Percentiles rank a stretch among this genome's conserved stretches.
These are phyloP conservation scores for Pyrochroa serraticornis DNA, from an alignment of 2,888 invertebrate genomes.

Conservation along the genomic window DNA sequence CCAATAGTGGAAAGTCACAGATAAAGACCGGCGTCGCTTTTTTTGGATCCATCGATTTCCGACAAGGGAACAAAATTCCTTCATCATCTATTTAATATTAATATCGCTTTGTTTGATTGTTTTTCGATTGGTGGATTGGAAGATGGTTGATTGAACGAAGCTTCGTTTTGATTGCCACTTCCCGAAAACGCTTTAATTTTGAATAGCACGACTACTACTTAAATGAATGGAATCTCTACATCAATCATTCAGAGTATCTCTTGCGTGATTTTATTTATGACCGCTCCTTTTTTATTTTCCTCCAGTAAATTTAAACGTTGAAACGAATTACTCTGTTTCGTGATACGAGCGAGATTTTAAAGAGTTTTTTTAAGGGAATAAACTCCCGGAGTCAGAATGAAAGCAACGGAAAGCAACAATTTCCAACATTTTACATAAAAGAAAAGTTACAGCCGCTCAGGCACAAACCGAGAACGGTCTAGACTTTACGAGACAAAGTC, in stretches of 20 bases:
- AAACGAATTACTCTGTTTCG: no score
- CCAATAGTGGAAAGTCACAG: not conserved
- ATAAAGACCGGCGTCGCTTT: slow-evolving; percentile 5
- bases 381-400: no score
- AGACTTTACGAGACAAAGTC: no score
- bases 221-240: slow-evolving; percentile 1
- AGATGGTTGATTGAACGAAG: not conserved
- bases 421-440: no score
- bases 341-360: no score
- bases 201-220: no score
- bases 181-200: not conserved
- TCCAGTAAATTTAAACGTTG: no score
- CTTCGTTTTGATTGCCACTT: not conserved
- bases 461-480: no score
- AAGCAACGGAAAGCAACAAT: no score
- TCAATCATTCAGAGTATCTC: not conserved
- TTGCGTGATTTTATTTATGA: not conserved
- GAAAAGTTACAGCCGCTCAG: no score
- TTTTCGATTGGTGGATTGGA: slow-evolving; percentile 1
- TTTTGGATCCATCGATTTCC: slow-evolving; percentile 11
- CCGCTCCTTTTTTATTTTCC: not conserved
- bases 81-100: slow-evolving; percentile 8
- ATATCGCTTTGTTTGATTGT: slow-evolving; percentile 7
- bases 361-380: no score
- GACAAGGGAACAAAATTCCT: slow-evolving; percentile 1